Evolutionary conservation across 1,140 invertebrate genomes (phyloP).

Genomic region (silkworm (Bombyx mori)): ASM3026992v2 NC_085129.1:15204001-15204500

Average conservation of each 20-base stretch:
- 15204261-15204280: constrained; percentile 64
- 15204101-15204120: not conserved
- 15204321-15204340: constrained; percentile 52
- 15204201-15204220: constrained; percentile 61
- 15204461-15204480: not conserved
- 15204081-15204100: too few relatives aligned
- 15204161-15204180: not conserved
- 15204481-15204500: too few relatives aligned
- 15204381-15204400: not conserved
- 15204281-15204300: constrained; percentile 42
- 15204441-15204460: constrained; percentile 14
- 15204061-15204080: too few relatives aligned
- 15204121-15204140: constrained; percentile 51
- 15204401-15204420: constrained; percentile 55
- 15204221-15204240: constrained; percentile 52
- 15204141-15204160: constrained; percentile 11
- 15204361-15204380: not conserved
- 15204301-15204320: constrained; percentile 28
- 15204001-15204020: too few relatives aligned
- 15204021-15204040: too few relatives aligned
- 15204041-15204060: too few relatives aligned
- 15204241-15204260: constrained; percentile 41
- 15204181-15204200: constrained; percentile 14
- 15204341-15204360: constrained; percentile 32
- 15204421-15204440: constrained; percentile 17